Conservation (phyloP, 2,113 vertebrate species). For the Jacana jacana region DNA sequence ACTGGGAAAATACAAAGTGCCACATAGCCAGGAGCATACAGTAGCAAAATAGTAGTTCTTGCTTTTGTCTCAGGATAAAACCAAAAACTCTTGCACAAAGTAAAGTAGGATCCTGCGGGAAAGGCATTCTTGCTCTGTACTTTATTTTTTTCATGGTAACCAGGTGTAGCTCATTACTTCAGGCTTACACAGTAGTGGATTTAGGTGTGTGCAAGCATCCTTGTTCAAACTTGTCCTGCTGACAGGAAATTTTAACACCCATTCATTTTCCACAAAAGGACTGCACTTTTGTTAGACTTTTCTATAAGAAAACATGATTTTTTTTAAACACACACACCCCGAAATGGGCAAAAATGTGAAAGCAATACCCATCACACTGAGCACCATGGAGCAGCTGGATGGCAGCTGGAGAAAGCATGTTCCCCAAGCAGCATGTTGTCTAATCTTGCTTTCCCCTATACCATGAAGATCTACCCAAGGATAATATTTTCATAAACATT, state of each 20-base stretch:
- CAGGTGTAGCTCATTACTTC: slow-evolving; percentile 47
- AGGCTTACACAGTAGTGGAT: not conserved
- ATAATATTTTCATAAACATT: not conserved
- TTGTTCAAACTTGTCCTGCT: slow-evolving; percentile 64
- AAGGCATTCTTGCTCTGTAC: not conserved
- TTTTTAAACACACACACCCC: not conserved
- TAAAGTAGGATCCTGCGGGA: not conserved
- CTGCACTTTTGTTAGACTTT: not conserved
- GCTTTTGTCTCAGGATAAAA: not conserved
- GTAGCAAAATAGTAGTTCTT: not conserved
- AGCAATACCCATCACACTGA: not conserved
- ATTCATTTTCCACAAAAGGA: slow-evolving; percentile 19
- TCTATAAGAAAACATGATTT: not conserved
- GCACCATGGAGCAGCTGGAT: rapidly evolving
- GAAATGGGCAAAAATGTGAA: not conserved
- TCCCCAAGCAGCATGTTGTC: rapidly evolving
- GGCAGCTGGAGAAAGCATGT: not conserved
- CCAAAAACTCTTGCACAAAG: not conserved
- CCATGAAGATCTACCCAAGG: not conserved
- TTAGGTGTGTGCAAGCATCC: slow-evolving; percentile 46
- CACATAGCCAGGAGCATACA: not conserved
- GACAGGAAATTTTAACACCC: slow-evolving; percentile 49
- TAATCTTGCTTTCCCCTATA: not conserved
- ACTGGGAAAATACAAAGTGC: not conserved
- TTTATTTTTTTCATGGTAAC: not conserved